phyloP scores from a whole-genome alignment of 1,140 invertebrate species.

The Samia ricini region DNA sequence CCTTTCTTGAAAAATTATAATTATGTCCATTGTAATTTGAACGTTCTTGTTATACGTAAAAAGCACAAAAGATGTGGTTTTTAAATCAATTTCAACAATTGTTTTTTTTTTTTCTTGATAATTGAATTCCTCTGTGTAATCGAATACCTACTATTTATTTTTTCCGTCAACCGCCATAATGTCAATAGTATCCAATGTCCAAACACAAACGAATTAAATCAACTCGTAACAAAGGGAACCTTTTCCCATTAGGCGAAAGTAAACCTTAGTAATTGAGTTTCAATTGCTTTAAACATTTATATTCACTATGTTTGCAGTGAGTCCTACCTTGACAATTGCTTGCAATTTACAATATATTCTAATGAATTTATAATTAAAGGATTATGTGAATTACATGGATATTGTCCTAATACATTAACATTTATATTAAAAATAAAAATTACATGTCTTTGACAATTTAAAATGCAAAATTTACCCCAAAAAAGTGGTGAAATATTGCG shows the following conservation, averaged over 20 bases:
- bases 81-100: background rate
- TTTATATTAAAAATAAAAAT: too few species aligned
- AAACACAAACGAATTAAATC: conserved; percentile 59
- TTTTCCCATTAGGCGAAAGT: conserved; percentile 61
- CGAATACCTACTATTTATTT: conserved; percentile 7
- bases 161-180: conserved; percentile 18
- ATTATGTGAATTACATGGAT: too few species aligned
- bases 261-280: conserved; percentile 67
- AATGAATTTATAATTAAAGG: background rate
- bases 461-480: too few species aligned
- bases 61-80: background rate
- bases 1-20: too few species aligned
- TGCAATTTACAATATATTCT: background rate
- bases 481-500: too few species aligned
- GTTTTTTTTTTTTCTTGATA: background rate
- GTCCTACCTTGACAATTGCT: conserved; percentile 20
- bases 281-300: conserved; percentile 70
- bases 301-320: conserved; percentile 30
- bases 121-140: conserved; percentile 4
- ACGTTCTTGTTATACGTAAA: background rate
- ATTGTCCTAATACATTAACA: too few species aligned
- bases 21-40: too few species aligned
- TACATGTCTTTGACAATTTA: too few species aligned
- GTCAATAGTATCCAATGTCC: conserved; percentile 42
- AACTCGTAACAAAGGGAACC: conserved; percentile 54